Evolutionary conservation across 2,888 invertebrate species (phyloP), one percentile per base, ranked within the genome.

Genomic region (Erebia aethiops): DNA sequence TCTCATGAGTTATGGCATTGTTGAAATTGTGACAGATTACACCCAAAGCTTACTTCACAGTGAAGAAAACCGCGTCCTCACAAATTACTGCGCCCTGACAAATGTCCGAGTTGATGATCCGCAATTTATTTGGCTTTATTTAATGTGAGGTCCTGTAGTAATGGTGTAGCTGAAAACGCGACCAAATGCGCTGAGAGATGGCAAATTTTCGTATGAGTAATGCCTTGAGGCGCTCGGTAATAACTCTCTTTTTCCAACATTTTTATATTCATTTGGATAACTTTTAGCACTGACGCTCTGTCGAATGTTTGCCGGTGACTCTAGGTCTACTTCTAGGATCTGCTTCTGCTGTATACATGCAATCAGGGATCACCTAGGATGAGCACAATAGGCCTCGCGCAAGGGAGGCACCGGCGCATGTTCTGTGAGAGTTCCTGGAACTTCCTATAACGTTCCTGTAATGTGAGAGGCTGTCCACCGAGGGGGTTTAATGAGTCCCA

Each of bases 1-100:
- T 41, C 16, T 16, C 10, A 5, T 9, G 21, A 62, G 43, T 61
- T 64, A 56, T 56, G 21, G 16, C 83, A 75, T 63, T 63, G 63
- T 64, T 69, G 63, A 68, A 68, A 68, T 54, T 64, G 26, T 64
- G 49, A 58, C 57, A 69, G 57, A 69, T 69, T 51, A 56, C 69
- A 64, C 57, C 69, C 43, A 57, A 56, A 56, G 63, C 56, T 57
- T 62, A 56, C 52, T 63, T 49, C 13, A 41, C 58, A 41, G 11
- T 26, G 64, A 64, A 58, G 63, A 64, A 69, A 69, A 49, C 63
- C 21, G 69, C 26, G 56, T 57, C n/a, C 63, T 58, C 57, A 58
- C 69, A 69, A 69, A 69, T 69, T 56, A 56, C 66, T 66, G 56
- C 54, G 49, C 49, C 62, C 43, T 66, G 66, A 66, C 43, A 66